These are phyloP conservation scores for Python bivittatus DNA, from an alignment of 2,113 vertebrate species.

Conservation along the genomic window DNA sequence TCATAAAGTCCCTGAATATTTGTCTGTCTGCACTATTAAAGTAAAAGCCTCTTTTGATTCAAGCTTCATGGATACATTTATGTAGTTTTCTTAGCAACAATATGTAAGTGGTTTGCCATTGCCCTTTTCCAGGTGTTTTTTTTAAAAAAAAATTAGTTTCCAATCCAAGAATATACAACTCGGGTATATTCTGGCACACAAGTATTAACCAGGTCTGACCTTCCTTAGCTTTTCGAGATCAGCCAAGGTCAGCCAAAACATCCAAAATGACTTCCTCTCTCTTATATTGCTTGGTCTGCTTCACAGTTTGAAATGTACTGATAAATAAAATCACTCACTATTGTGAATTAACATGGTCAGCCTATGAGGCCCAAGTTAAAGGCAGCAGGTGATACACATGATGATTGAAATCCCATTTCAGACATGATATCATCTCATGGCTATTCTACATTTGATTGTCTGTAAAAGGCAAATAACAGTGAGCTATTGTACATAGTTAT, in stretches of 20 bases:
- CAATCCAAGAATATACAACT: too few relatives aligned
- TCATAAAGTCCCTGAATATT: not conserved
- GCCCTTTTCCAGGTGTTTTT: not conserved
- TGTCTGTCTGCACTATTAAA: not conserved
- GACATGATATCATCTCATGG: not conserved
- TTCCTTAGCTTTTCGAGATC: not conserved
- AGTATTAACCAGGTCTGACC: not conserved
- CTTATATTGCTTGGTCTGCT: not conserved
- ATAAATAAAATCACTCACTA: not conserved
- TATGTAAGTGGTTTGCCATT: not conserved
- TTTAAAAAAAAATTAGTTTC: too few relatives aligned
- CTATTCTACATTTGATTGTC: not conserved
- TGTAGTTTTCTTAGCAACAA: not conserved
- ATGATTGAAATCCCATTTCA: not conserved
- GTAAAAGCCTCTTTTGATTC: not conserved
- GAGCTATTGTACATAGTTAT: not conserved
- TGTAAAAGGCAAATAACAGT: not conserved
- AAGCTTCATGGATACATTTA: not conserved
- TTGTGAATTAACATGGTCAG: not conserved
- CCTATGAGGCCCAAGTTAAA: not conserved
- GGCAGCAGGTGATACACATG: not conserved
- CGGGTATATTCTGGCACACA: not conserved
- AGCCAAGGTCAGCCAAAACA: not conserved
- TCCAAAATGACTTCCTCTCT: not conserved
- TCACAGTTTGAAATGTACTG: not conserved